These are phyloP conservation scores for Amblyraja radiata DNA, from an alignment of 2,797 vertebrate genomes.

Conservation along the genomic window DNA sequence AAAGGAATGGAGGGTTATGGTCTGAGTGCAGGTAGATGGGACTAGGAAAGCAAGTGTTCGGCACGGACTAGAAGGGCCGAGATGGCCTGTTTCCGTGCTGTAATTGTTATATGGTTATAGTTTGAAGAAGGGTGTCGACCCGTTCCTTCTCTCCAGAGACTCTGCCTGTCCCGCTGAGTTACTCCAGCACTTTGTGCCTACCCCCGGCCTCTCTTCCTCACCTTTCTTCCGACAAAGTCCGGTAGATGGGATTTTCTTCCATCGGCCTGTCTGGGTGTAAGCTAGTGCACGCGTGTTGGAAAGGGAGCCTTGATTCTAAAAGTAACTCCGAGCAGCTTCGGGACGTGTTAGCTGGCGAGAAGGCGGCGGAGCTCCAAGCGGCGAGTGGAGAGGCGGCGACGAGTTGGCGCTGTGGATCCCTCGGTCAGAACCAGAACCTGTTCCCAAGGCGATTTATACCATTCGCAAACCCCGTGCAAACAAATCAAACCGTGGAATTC, in stretches of 20 bases:
- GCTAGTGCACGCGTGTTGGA: slow-evolving; percentile 52
- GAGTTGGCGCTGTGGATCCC: slow-evolving; percentile 48
- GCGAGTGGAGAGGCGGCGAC: slow-evolving; percentile 3
- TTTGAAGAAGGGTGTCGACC: too few relatives aligned
- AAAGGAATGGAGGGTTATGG: too few relatives aligned
- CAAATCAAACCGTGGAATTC: background rate
- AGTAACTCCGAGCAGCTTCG: slow-evolving; percentile 44
- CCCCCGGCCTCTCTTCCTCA: slow-evolving; percentile 40
- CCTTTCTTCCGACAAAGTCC: slow-evolving; percentile 56
- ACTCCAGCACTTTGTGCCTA: too few relatives aligned
- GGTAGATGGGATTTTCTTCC: slow-evolving; percentile 43
- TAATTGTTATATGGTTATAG: too few relatives aligned
- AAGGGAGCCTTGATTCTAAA: slow-evolving; percentile 48
- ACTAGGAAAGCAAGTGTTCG: too few relatives aligned
- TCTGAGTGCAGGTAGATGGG: too few relatives aligned
- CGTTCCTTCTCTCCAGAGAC: too few relatives aligned
- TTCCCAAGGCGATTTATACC: background rate
- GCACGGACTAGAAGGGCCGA: too few relatives aligned
- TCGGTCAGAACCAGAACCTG: too few relatives aligned
- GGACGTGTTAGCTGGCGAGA: slow-evolving; percentile 40
- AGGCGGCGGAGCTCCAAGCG: background rate
- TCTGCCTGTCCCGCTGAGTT: too few relatives aligned
- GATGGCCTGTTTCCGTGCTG: too few relatives aligned
- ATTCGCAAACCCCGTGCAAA: background rate
- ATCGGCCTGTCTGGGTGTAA: slow-evolving; percentile 48